Percentiles rank a stretch among this genome's conserved stretches.
Evolutionary conservation across 53 echinoderm and acorn worm genomes (phyloP).

Genomic region (Henricia sp.): DNA sequence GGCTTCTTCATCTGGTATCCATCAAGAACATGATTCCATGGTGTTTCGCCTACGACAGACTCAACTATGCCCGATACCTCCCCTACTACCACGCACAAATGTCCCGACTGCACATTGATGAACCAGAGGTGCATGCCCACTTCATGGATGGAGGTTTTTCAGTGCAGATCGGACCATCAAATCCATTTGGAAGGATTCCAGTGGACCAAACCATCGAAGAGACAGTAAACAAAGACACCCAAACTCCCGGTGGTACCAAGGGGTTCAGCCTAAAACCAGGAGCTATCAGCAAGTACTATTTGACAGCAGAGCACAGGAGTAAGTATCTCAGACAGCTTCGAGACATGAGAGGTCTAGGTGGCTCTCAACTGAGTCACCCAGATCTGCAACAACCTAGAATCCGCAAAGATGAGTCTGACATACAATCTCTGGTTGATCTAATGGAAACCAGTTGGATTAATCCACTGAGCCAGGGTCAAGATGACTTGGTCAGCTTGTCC

Average conservation of each 20-base stretch:
- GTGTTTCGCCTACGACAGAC: conserved; percentile 57
- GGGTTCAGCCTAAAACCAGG: conserved; percentile 52
- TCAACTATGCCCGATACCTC: background rate
- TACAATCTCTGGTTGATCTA: conserved; percentile 29
- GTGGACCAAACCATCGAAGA: conserved; percentile 65
- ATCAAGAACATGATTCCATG: conserved; percentile 45
- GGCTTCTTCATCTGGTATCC: background rate
- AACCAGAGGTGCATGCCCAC: background rate
- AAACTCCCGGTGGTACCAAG: conserved; percentile 63
- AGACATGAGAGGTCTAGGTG: conserved; percentile 8
- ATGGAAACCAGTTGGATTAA: conserved; percentile 43
- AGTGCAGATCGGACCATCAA: no score
- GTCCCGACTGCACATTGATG: background rate
- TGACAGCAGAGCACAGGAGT: conserved; percentile 51
- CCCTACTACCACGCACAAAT: background rate
- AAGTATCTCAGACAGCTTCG: conserved; percentile 23
- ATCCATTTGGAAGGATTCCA: conserved; percentile 49
- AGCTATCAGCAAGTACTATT: conserved; percentile 34
- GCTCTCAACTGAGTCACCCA: background rate
- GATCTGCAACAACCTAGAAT: conserved; percentile 61
- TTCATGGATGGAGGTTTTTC: conserved; percentile 29
- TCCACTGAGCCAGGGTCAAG: no score
- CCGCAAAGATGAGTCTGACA: conserved; percentile 51
- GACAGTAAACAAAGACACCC: conserved; percentile 61
- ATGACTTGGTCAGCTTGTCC: no score